phyloP scores from a whole-genome alignment of 2,113 vertebrate genomes.

The Phylloscopus trochiloides region DNA sequence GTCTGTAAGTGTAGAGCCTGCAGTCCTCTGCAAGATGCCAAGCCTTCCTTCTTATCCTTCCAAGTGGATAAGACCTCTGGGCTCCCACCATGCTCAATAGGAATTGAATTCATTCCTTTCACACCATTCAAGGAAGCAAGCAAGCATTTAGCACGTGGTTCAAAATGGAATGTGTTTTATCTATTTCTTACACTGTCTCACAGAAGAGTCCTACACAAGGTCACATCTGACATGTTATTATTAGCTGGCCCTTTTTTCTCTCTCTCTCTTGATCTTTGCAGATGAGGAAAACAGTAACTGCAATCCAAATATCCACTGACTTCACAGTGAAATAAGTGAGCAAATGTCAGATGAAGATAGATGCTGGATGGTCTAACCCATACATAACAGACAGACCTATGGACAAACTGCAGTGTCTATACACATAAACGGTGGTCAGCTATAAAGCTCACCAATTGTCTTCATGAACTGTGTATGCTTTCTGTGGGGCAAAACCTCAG shows the following conservation, averaged over 20 bases:
- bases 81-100: not conserved
- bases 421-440: not conserved
- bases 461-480: not conserved
- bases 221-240: conserved; percentile 38
- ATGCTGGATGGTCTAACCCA: not conserved
- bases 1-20: not conserved
- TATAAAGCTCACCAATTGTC: not conserved
- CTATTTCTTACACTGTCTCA: not conserved
- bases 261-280: not conserved
- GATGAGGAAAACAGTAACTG: not conserved
- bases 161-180: conserved; percentile 12
- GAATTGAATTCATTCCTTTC: not conserved
- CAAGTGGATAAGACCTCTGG: not conserved
- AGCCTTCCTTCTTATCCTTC: not conserved
- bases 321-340: not conserved
- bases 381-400: not conserved
- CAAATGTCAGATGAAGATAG: not conserved
- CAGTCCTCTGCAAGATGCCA: not conserved
- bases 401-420: not conserved
- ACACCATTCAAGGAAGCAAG: not conserved
- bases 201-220: not conserved
- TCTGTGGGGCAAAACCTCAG: not conserved
- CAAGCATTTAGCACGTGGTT: not conserved
- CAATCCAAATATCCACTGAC: not conserved
- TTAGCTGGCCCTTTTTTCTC: not conserved